Conservation (phyloP, 2,113 vertebrate species). For the Leptobrachium ailaonicum region DNA sequence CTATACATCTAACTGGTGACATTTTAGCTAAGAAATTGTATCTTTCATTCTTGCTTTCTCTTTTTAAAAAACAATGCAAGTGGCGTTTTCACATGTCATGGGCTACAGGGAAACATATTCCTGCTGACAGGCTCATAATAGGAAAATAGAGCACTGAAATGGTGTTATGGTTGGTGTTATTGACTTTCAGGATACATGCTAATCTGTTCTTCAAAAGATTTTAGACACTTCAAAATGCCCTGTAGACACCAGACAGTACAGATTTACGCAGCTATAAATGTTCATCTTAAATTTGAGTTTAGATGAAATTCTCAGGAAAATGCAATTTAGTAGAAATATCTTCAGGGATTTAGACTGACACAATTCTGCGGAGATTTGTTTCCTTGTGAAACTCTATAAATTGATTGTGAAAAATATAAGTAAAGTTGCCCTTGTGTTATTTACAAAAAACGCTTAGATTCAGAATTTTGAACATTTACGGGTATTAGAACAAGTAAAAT, state of each 20-base stretch:
- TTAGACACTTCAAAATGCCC: conserved; percentile 71
- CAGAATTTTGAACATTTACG: no score
- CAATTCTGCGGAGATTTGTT: neutral
- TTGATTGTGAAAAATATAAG: no score
- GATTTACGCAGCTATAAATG: conserved; percentile 54
- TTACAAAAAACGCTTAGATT: no score
- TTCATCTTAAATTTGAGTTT: conserved; percentile 46
- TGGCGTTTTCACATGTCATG: conserved; percentile 80
- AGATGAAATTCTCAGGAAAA: conserved; percentile 56
- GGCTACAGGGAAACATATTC: conserved; percentile 78
- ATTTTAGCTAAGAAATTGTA: conserved; percentile 85
- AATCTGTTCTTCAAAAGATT: conserved; percentile 76
- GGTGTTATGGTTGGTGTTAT: conserved; percentile 64
- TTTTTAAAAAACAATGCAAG: conserved; percentile 83
- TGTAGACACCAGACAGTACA: conserved; percentile 62
- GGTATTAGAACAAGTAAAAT: no score
- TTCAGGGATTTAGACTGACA: conserved; percentile 12
- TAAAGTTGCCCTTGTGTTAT: no score
- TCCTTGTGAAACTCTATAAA: conserved; percentile 30
- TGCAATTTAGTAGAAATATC: conserved; percentile 41
- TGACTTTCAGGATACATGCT: conserved; percentile 79
- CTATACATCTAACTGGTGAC: conserved; percentile 84
- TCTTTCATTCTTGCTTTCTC: conserved; percentile 77
- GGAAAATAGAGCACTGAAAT: conserved; percentile 79
- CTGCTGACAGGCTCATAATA: conserved; percentile 78